Percentiles rank a stretch among this genome's conserved stretches.
phyloP scores from a whole-genome alignment of 2,113 vertebrate genomes.

The Carassius gibelio region DNA sequence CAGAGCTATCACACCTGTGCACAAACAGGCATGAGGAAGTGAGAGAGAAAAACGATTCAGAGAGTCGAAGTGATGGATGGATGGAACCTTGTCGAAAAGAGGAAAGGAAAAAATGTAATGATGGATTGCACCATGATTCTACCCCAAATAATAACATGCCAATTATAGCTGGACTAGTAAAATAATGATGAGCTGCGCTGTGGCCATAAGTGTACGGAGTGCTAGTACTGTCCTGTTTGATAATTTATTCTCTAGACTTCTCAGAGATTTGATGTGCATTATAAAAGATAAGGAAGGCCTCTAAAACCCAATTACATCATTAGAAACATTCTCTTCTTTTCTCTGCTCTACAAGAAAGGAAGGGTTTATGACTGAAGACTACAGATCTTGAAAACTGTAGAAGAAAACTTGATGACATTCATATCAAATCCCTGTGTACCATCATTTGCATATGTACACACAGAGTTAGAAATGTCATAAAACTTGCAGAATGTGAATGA shows the following conservation, averaged over 20 bases:
- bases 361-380: background rate
- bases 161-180: conserved; percentile 36
- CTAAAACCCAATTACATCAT: conserved; percentile 41
- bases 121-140: conserved; percentile 42
- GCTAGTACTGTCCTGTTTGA: conserved; percentile 22
- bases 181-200: background rate
- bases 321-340: background rate
- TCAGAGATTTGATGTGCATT: conserved; percentile 8
- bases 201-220: background rate
- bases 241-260: conserved; percentile 16
- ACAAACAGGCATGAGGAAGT: conserved; percentile 45
- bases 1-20: conserved; percentile 89
- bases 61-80: conserved; percentile 3
- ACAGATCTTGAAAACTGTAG: background rate
- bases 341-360: background rate
- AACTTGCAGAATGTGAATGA: background rate
- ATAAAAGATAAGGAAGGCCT: background rate
- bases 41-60: background rate
- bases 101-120: background rate
- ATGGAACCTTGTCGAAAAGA: background rate
- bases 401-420: background rate
- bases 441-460: background rate
- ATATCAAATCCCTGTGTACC: background rate
- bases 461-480: background rate
- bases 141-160: conserved; percentile 32